Conservation (phyloP, 2,797 vertebrate species). For the Syndactyla subalaris region DNA sequence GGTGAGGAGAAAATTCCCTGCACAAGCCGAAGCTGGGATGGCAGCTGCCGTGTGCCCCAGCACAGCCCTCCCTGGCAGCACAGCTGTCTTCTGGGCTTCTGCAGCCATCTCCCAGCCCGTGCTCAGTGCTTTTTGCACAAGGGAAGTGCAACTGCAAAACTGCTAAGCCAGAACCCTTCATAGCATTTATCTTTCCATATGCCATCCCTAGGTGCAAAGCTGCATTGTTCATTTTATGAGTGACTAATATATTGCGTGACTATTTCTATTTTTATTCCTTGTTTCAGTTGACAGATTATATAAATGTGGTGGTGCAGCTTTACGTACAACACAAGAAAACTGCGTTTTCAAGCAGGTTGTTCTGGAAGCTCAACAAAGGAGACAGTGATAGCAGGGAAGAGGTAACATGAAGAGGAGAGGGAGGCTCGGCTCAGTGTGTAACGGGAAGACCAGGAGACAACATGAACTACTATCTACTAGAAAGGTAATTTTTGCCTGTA, state of each 20-base stretch:
- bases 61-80: neutral
- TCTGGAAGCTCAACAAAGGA: neutral
- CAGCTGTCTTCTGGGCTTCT: neutral
- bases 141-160: neutral
- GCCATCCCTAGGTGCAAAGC: neutral
- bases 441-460: neutral
- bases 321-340: neutral
- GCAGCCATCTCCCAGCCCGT: rapidly evolving
- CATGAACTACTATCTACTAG: neutral
- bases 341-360: neutral
- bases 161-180: neutral
- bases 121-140: neutral
- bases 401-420: neutral
- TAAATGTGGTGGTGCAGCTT: neutral
- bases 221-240: neutral
- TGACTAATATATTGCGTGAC: neutral
- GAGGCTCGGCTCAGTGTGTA: neutral
- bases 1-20: neutral
- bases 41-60: neutral
- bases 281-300: neutral
- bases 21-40: neutral
- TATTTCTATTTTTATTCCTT: neutral
- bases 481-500: neutral
- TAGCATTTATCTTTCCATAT: neutral
- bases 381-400: neutral